Evolutionary conservation across 2,113 vertebrate genomes (phyloP), one percentile per base, ranked within the genome.

Genomic region (Ramphastos sulfuratus): DNA sequence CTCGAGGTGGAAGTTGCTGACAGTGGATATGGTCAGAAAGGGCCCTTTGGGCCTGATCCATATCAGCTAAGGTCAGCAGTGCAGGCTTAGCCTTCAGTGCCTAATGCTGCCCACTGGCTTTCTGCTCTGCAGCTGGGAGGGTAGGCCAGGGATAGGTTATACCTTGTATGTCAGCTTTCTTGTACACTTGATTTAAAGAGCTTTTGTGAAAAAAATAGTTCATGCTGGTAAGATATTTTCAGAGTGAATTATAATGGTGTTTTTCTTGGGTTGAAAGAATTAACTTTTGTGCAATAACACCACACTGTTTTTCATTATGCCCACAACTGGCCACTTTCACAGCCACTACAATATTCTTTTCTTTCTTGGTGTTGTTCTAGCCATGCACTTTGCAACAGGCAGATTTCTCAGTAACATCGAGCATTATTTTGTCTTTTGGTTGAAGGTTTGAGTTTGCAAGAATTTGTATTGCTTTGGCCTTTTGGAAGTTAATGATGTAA

Each of bases 221-320:
- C 76, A 46, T 23, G 4, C n/a, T 10, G 92, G 42, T 27, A 77
- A 76, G 59, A 54, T 73, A 81, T 91, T 92, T 95, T 93, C 87
- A 46, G 83, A 56, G 56, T 88, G 85, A 80, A 85, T 90, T 87
- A 70, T 54, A 86, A 92, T 72, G 72, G 37, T 87, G 82, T 87
- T 93, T 95, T 33, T 64, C 74, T 90, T 91, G 84, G 65, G 69
- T 52, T 93, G 73, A 74, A 93, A 85, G 89, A 95, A 92, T 91
- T 85, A 94, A 72, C 82, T 96, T 95, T 94, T 82, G 79, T 90
- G 44, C 4, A 82, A 39, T 93, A 86, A 81, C 66, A 39, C 60
- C 61, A 52, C 54, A 4, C 65, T 78, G 66, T 37, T 93, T 94
- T 90, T 91, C 55, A 39, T 87, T 80, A 48, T 69, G 35, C 24